Conservation (phyloP, 2,113 vertebrate species). For the Vulpes vulpes region DNA sequence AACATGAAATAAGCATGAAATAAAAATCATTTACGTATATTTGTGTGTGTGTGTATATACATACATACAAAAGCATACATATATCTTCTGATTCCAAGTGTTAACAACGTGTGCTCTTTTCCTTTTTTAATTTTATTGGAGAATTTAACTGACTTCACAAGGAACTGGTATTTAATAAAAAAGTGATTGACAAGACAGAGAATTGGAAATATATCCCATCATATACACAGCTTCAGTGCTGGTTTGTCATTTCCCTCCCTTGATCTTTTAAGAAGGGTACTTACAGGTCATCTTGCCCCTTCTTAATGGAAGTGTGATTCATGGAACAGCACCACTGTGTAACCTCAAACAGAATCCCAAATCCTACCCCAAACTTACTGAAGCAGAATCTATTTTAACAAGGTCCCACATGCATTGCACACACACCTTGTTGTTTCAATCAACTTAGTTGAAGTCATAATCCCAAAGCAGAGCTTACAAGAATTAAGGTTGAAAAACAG, state of each 20-base stretch:
- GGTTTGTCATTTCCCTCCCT: background rate
- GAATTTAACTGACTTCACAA: background rate
- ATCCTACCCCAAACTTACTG: background rate
- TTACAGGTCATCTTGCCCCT: background rate
- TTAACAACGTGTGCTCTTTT: background rate
- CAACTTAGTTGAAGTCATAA: background rate
- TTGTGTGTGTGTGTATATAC: background rate
- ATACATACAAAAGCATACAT: background rate
- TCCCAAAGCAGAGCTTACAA: background rate
- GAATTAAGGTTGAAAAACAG: background rate
- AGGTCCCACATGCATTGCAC: background rate
- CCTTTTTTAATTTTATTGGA: background rate
- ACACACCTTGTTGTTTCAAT: background rate
- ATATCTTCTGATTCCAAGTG: background rate
- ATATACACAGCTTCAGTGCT: background rate
- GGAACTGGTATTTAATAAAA: background rate
- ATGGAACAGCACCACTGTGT: background rate
- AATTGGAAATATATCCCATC: background rate
- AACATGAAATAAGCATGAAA: background rate
- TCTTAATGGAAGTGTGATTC: background rate
- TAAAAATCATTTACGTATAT: background rate
- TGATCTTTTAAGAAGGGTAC: background rate
- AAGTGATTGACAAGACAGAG: background rate
- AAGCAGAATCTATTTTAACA: background rate
- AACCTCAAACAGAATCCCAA: background rate